Evolutionary conservation across 2,797 vertebrate species (phyloP).

Genomic region (Parambassis ranga): DNA sequence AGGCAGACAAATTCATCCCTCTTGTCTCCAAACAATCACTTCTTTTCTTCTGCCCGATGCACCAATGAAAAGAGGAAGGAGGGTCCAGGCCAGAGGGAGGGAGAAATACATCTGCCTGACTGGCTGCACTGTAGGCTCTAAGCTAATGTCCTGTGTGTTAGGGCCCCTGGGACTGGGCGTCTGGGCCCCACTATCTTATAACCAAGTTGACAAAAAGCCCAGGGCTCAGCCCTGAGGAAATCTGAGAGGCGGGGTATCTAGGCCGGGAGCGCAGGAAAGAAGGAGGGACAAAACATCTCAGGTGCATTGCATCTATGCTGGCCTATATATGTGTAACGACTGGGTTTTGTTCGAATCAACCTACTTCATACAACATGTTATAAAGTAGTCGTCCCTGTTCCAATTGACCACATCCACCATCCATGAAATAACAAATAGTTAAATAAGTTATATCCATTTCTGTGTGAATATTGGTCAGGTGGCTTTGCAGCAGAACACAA

Average conservation of each 20-base stretch:
- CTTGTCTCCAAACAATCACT: slow-evolving; percentile 77
- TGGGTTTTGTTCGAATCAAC: not conserved
- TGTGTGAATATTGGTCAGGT: no score
- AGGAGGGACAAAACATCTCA: slow-evolving; percentile 55
- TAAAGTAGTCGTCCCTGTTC: not conserved
- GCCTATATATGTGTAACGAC: slow-evolving; percentile 23
- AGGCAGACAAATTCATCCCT: slow-evolving; percentile 80
- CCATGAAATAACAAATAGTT: no score
- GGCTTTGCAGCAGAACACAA: no score
- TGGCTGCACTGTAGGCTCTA: slow-evolving; percentile 56
- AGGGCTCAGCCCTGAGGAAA: slow-evolving; percentile 75
- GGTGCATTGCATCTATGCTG: slow-evolving; percentile 46
- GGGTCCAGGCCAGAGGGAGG: slow-evolving; percentile 40
- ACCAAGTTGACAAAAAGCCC: slow-evolving; percentile 77
- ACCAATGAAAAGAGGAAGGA: slow-evolving; percentile 65
- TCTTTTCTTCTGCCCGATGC: slow-evolving; percentile 73
- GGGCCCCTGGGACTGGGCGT: slow-evolving; percentile 77
- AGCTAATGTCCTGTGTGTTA: slow-evolving; percentile 66
- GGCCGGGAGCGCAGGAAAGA: slow-evolving; percentile 53
- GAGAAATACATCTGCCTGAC: slow-evolving; percentile 56
- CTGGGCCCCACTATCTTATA: slow-evolving; percentile 76
- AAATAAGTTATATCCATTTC: no score
- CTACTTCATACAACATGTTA: not conserved
- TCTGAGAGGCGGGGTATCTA: slow-evolving; percentile 75
- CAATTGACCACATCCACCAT: not conserved